A percentile compares a stretch with the other conserved stretches of the same genome.
These are phyloP conservation scores for Microchrysa polita DNA, from an alignment of 2,888 invertebrate species.

Conservation along the genomic window DNA sequence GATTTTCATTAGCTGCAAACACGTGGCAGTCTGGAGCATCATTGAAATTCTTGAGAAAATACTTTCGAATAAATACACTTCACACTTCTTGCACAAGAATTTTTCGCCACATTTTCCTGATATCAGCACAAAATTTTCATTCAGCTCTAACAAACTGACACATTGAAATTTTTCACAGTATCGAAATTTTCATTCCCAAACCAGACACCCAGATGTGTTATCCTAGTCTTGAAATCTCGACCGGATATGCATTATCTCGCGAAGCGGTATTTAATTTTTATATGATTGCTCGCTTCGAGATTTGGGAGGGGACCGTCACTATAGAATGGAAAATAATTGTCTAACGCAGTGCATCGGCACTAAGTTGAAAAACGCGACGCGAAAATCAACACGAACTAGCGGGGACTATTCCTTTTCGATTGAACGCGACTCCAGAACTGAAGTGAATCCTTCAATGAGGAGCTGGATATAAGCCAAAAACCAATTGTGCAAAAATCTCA, in stretches of 20 bases:
- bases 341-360: conserved; percentile 24
- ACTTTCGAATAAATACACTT: not conserved
- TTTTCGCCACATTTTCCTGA: not conserved
- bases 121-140: not conserved
- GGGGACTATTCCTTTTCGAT: conserved; percentile 41
- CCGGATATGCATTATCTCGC: conserved; percentile 25
- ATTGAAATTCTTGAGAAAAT: too few species aligned
- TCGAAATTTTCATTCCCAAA: too few species aligned
- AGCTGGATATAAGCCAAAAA: conserved; percentile 10
- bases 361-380: conserved; percentile 24
- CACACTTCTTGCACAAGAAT: not conserved
- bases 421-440: conserved; percentile 50
- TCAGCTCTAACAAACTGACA: not conserved
- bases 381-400: conserved; percentile 31
- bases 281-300: conserved; percentile 13
- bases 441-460: conserved; percentile 17
- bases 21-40: conserved; percentile 1
- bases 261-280: conserved; percentile 18
- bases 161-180: conserved; percentile 5
- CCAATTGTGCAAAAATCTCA: conserved; percentile 15
- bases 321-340: conserved; percentile 10
- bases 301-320: conserved; percentile 16
- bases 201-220: not conserved
- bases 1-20: not conserved
- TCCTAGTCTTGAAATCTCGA: conserved; percentile 16